Base-by-base conservation (phyloP, 2,888 invertebrate species). In the Drosophila colorata region DNA sequence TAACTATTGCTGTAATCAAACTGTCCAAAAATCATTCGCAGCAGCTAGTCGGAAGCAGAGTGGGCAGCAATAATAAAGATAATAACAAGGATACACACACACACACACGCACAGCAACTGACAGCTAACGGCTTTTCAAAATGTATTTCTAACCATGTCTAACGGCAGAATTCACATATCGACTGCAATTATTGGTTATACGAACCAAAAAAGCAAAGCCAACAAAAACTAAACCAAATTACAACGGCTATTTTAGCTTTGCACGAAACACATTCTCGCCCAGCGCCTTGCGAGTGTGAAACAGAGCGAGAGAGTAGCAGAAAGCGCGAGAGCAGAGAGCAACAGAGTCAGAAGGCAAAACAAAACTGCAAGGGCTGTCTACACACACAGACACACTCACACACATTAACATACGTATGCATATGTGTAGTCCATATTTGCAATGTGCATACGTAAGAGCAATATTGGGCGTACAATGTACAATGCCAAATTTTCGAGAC, bases 361-460 rank as follows among this genome's bases (percentile, higher is more conserved):
- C 74, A 74, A 78, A 78, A 78, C 55, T 76, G 76, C 78, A 76
- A 76, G 76, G 76, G 76, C 78, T 69, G 58, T 18, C 68, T 41
- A 41, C 41, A 37, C 35, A 65, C 7, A 49, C 46, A 58, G 9
- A 48, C 18, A 35, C 20, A 44, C 13, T 47, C 16, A 13, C n/a
- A 40, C 31, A 31, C 4, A 66, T 38, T 23, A 7, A 35, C 18
- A 38, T n/a, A 18, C 11, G 25, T 23, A 20, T 47, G 16, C 25
- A 40, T 38, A 49, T 23, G 11, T 38, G 25, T 37, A 23, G 14
- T 37, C 9, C 41, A 6, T 18, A 28, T 13, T 37, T 18, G 40
- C n/a, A 33, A 46, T 52, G 44, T 74, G 56, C 74, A 74, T 73
- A 74, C 61, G 73, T 74, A 76, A 71, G 59, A 65, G 69, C 37